Conservation (phyloP, 2,113 vertebrate species). For the Amia ocellicauda region DNA sequence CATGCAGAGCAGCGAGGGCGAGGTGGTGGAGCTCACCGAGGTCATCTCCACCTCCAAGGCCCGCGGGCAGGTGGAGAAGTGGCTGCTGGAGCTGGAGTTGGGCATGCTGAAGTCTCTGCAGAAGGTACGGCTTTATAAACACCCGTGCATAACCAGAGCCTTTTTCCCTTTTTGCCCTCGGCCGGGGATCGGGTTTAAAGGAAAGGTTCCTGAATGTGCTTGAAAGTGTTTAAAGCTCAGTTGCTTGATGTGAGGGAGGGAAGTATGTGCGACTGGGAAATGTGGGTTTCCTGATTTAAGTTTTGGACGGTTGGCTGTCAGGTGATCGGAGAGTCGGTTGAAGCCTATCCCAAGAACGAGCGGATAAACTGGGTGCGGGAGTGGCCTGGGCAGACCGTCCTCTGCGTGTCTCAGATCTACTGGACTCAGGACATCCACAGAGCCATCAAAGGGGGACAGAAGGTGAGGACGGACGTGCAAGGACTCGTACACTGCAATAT, state of each 20-base stretch:
- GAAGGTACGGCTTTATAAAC: constrained; percentile 78
- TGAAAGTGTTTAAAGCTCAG: not conserved
- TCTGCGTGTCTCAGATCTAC: constrained; percentile 84
- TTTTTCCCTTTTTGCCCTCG: too few relatives aligned
- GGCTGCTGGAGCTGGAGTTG: constrained; percentile 78
- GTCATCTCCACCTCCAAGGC: constrained; percentile 81
- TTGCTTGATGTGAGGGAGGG: too few relatives aligned
- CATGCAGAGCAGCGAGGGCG: constrained; percentile 84
- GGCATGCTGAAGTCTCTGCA: constrained; percentile 77
- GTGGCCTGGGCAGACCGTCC: constrained; percentile 85
- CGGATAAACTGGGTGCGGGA: constrained; percentile 77
- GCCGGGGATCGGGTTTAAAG: too few relatives aligned
- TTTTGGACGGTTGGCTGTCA: constrained; percentile 39
- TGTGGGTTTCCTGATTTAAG: too few relatives aligned
- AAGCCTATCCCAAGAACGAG: constrained; percentile 64
- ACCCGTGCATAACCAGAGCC: too few relatives aligned
- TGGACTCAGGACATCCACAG: constrained; percentile 79
- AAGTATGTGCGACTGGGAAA: too few relatives aligned
- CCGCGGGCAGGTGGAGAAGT: constrained; percentile 86
- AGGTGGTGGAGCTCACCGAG: constrained; percentile 71
- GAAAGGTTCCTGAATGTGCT: constrained; percentile 11
- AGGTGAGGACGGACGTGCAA: constrained; percentile 47
- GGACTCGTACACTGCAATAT: too few relatives aligned
- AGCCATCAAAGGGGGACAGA: constrained; percentile 64
- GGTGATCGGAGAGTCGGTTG: constrained; percentile 73